Conservation (phyloP, 1,140 invertebrate species). For the Phymastichus coffea region DNA sequence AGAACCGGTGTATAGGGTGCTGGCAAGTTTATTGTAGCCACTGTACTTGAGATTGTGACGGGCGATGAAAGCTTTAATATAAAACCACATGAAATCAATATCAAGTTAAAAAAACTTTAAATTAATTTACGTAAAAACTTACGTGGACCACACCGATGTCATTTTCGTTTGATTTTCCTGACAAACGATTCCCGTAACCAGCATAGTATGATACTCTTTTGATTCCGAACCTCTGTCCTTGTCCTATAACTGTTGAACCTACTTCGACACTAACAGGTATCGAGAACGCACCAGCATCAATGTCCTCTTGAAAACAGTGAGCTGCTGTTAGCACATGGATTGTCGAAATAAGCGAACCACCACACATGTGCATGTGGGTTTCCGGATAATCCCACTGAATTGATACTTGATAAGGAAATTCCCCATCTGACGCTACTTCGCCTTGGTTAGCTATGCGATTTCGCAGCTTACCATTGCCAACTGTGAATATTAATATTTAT, state of each 20-base stretch:
- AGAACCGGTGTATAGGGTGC: background rate
- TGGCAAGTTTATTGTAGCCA: background rate
- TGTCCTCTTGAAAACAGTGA: background rate
- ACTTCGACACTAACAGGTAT: background rate
- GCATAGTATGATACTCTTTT: background rate
- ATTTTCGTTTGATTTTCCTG: background rate
- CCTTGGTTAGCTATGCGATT: no score
- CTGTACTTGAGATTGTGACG: background rate
- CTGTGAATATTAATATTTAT: no score
- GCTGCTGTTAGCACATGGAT: background rate
- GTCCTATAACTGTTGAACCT: background rate
- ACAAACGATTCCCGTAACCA: background rate
- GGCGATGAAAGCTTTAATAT: no score
- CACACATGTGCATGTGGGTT: background rate
- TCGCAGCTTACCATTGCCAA: no score
- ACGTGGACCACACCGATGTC: conserved; percentile 2
- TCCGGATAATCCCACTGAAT: background rate
- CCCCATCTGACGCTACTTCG: background rate
- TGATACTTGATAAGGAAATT: background rate
- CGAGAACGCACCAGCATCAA: no score
- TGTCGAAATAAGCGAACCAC: background rate
- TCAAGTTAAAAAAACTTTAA: no score
- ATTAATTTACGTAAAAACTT: background rate
- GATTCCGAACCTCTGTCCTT: background rate
- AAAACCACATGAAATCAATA: no score